These are phyloP conservation scores for Sminthurides aquaticus DNA, from an alignment of 2,888 invertebrate genomes.

Conservation along the genomic window DNA sequence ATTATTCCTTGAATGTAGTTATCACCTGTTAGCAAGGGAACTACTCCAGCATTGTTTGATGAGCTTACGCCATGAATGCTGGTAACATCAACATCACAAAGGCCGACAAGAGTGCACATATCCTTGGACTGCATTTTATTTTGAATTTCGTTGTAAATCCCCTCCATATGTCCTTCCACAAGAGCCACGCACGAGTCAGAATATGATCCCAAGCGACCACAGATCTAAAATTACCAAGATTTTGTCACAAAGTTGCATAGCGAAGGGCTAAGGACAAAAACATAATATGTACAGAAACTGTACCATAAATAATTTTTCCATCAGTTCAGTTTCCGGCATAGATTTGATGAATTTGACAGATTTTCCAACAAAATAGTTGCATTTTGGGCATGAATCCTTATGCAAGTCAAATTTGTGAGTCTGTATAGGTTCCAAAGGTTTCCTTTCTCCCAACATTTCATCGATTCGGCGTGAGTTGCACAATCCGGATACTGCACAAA, in stretches of 20 bases:
- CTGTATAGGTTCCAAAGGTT: conserved; percentile 20
- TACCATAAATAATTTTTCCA: conserved; percentile 54
- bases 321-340: conserved; percentile 54
- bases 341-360: conserved; percentile 51
- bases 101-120: conserved; percentile 69
- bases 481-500: conserved; percentile 78
- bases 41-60: too few species aligned
- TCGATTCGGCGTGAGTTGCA: conserved; percentile 72
- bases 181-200: conserved; percentile 73
- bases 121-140: conserved; percentile 55
- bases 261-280: conserved; percentile 9
- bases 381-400: conserved; percentile 43
- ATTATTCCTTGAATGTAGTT: too few species aligned
- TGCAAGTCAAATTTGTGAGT: conserved; percentile 21
- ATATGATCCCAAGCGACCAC: conserved; percentile 63
- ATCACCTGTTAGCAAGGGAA: too few species aligned
- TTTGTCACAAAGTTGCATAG: not conserved
- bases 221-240: conserved; percentile 31
- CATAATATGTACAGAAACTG: conserved; percentile 18
- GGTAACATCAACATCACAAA: conserved; percentile 52
- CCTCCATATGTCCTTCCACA: conserved; percentile 64
- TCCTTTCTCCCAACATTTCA: conserved; percentile 54
- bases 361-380: conserved; percentile 42
- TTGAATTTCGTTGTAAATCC: conserved; percentile 59
- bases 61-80: not conserved